Base-by-base conservation (phyloP, 2,113 vertebrate species). In the Calyptommatus sinebrachiatus region DNA sequence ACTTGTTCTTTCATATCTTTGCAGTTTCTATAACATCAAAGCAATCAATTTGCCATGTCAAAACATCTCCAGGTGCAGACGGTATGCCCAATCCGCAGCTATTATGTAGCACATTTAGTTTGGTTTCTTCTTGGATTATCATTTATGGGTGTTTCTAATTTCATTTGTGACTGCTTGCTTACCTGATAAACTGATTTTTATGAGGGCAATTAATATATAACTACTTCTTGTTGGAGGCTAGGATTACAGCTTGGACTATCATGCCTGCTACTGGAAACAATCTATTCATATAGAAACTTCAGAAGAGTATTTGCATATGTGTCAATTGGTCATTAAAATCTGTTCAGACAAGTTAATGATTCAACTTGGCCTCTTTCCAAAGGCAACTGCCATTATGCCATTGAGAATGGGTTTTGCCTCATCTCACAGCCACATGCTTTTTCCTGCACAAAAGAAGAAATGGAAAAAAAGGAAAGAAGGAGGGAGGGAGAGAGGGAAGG, bases 101-200 rank as follows among this genome's bases (percentile, higher is more conserved):
- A 80, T 31, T 53, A 24, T 7, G 71, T 73, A 81, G 1, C 1
- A 48, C 22, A 73, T 73, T 81, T 62, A 21, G 5, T 29, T 82
- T 68, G 3, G 0, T 79, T 78, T 78, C 0, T 3, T 35, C 60
- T 86, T 78, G 31, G 65, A 82, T 83, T n/a, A 60, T 53, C 66
- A 71, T 2, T 66, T 76, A 31, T 80, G 28, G 71, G 53, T 83
- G 12, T 78, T 77, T 86, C 45, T 85, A 24, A 70, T 53, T 72
- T 67, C 31, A 79, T 1, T 82, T 60, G 60, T 88, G 71, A 83
- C 65, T 81, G 87, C 50, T 80, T 85, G 46, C 79, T 82, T 83
- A 1, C 28, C 26, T 88, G 82, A 79, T 88, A 83, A 2, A 70
- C 26, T 90, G 62, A 87, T 84, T 84, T 41, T 82, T 87, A 83